Evolutionary conservation across 2,113 vertebrate genomes (phyloP), one percentile per base, ranked within the genome.

Genomic region (Sylvia atricapilla): DNA sequence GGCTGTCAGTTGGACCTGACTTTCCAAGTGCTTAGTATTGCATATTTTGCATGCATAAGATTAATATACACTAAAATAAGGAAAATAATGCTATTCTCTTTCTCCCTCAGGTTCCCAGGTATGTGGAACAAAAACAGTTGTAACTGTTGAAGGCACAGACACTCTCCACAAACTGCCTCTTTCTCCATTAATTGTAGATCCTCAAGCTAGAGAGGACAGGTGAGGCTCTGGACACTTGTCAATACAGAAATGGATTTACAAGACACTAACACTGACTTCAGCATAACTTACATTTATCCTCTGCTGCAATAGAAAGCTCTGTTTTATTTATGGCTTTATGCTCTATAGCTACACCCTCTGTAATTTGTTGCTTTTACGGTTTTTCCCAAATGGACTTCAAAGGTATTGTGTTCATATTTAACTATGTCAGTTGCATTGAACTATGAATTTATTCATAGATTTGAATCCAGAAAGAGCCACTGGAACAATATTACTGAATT

Each of bases 131-230:
- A 95, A 94, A 89, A 3, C 60, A 46, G 84, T 70, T 58, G 82
- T 98, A 70, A 96, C 93, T 44, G 24, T 97, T 84, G 93, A 93
- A 92, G 93, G 95, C 60, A 94, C 72, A 2, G 89, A 95, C 28
- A 72, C 1, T 0, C 59, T 87, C 30, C 82, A 96, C 78, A 95
- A 31, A 49, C 96, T 98, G 87, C 76, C 96, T 78, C 67, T 97
- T 62, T 84, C 75, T 70, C 96, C 97, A 15, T 67, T 97, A 39
- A 47, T 97, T 70, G 28, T 56, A 27, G 88, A 87, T 44, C 56
- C 72, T 80, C 46, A 66, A 7, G 25, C 69, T 52, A 84, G 72
- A 84, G 76, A 66, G 14, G 74, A 78, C 5, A 12, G 95, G 97
- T 97, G 75, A 94, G 93, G 23, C n/a, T 86, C 68, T 78, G 24